A percentile compares a stretch with the other conserved stretches of the same genome.
phyloP scores from a whole-genome alignment of 2,113 vertebrate genomes.

The Otus sunia region DNA sequence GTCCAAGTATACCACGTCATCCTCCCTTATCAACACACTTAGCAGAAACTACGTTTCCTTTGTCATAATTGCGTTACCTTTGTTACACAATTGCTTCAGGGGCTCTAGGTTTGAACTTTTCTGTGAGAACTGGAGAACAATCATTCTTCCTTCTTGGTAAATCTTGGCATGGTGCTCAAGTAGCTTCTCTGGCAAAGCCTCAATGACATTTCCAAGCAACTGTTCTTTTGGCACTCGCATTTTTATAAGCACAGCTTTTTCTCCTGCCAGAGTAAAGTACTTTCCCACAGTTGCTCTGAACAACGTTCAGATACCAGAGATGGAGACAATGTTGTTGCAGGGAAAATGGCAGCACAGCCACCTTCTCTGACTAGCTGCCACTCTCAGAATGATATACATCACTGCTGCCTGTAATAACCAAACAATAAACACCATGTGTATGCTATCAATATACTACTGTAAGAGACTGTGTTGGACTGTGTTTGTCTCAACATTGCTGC shows the following conservation, averaged over 20 bases:
- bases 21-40: background rate
- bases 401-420: background rate
- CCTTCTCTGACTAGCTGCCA: background rate
- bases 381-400: background rate
- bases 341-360: background rate
- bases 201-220: background rate
- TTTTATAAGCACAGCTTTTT: background rate
- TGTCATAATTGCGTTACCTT: background rate
- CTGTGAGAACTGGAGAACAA: background rate
- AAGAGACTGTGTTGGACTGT: too few species aligned
- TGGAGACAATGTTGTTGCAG: background rate
- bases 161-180: background rate
- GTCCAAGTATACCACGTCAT: fast-evolving
- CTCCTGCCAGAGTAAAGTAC: background rate
- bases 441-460: too few species aligned
- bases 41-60: background rate
- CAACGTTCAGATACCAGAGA: background rate
- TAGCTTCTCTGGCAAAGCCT: background rate
- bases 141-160: background rate
- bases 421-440: background rate
- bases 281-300: background rate
- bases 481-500: too few species aligned
- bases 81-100: background rate
- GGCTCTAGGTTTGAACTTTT: background rate
- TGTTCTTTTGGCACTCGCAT: background rate